A percentile compares a stretch with the other conserved stretches of the same genome.
Evolutionary conservation across 2,113 vertebrate genomes (phyloP).

Genomic region (Antennarius striatus): DNA sequence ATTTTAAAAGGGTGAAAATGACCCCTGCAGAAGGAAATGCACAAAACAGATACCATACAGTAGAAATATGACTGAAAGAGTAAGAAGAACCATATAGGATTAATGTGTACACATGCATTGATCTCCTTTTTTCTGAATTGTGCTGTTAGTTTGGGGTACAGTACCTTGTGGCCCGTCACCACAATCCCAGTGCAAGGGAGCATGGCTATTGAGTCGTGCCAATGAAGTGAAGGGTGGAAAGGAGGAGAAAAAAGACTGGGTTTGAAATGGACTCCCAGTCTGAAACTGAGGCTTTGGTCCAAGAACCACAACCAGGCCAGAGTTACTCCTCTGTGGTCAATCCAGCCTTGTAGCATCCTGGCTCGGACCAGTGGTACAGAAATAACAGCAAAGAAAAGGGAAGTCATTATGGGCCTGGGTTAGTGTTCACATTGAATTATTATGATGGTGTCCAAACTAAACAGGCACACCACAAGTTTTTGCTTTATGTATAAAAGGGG

Average conservation of each 20-base stretch:
- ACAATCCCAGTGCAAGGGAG: slow-evolving; percentile 23
- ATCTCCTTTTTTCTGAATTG: slow-evolving; percentile 27
- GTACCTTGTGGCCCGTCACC: slow-evolving; percentile 21
- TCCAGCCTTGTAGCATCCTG: slow-evolving; percentile 59
- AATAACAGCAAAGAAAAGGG: slow-evolving; percentile 71
- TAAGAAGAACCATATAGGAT: not conserved
- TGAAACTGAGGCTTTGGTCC: slow-evolving; percentile 48
- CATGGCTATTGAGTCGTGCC: slow-evolving; percentile 29
- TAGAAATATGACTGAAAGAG: slow-evolving; percentile 1
- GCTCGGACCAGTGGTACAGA: slow-evolving; percentile 53
- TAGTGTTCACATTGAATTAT: slow-evolving; percentile 57
- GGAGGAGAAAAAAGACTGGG: slow-evolving; percentile 20
- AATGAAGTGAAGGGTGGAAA: slow-evolving; percentile 55
- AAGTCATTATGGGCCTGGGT: slow-evolving; percentile 62
- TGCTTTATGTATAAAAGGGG: slow-evolving; percentile 45
- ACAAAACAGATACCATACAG: slow-evolving; percentile 6
- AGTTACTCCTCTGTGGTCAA: slow-evolving; percentile 64
- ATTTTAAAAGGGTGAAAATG: slow-evolving; percentile 56
- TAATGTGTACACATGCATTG: slow-evolving; percentile 14
- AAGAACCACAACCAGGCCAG: slow-evolving; percentile 69
- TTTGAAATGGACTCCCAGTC: slow-evolving; percentile 49
- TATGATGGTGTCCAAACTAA: slow-evolving; percentile 65
- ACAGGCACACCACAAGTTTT: slow-evolving; percentile 31
- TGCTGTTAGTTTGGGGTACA: slow-evolving; percentile 25
- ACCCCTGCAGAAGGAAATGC: slow-evolving; percentile 53